Base-by-base conservation (phyloP, 2,888 invertebrate species). In the Brassicogethes aeneus region DNA sequence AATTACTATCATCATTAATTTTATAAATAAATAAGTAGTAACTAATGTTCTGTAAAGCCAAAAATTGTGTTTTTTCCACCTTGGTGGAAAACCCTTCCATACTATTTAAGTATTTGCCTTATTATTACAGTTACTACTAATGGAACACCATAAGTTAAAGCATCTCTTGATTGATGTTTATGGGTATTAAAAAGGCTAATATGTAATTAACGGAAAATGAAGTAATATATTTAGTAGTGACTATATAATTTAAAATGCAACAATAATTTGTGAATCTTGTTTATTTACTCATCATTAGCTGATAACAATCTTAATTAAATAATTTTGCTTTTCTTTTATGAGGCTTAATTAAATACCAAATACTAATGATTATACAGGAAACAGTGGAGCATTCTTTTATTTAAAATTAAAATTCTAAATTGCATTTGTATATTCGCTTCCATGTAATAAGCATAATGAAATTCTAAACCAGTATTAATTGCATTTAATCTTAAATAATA, bases 51-150 rank as follows among this genome's bases (percentile, higher is more conserved):
- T n/a, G n/a, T n/a, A n/a, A n/a, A n/a, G n/a, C n/a, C n/a, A n/a
- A n/a, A n/a, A n/a, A n/a, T n/a, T n/a, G n/a, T n/a, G n/a, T n/a
- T n/a, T n/a, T n/a, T n/a, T n/a, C n/a, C n/a, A 23, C 23, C 23
- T 23, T 10, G 23, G 23, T 23, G 23, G 23, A 7, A 23, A 10
- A 23, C 10, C 23, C 23, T 23, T 23, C 16, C 29, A 15, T 33
- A 10, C 36, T 23, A 40, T 35, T 39, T 39, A 39, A 39, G 15
- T 39, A 34, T 16, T 34, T 13, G 29, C 17, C 16, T 17, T 17
- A 14, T 39, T 32, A 32, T 10, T 39, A 33, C 23, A 23, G 23
- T 23, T 23, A 23, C 23, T 23, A 10, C 23, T 5, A 7, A 23
- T 23, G 23, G 23, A 23, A 23, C 23, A 23, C 23, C 5, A 10